These are phyloP conservation scores for Zaprionus tsacasi DNA, from an alignment of 1,140 invertebrate species.

Conservation along the genomic window DNA sequence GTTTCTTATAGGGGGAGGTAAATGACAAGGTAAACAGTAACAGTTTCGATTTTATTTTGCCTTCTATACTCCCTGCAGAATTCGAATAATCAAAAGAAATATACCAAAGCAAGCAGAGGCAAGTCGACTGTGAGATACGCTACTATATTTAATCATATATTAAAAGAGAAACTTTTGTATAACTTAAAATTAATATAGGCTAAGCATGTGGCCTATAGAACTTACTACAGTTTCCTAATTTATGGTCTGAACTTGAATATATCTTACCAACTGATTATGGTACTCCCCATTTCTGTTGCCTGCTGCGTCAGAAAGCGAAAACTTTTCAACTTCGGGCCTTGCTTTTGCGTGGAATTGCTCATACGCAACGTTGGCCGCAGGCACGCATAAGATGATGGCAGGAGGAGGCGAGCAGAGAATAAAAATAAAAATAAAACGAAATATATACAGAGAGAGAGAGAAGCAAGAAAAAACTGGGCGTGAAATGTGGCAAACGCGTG, in stretches of 20 bases:
- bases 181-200: not conserved
- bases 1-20: not conserved
- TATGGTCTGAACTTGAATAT: too few relatives aligned
- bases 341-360: conserved; percentile 57
- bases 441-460: not conserved
- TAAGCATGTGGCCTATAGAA: not conserved
- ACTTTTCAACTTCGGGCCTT: conserved; percentile 30
- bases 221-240: too few relatives aligned
- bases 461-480: conserved; percentile 24
- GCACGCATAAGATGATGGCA: not conserved
- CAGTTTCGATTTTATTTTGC: conserved; percentile 56
- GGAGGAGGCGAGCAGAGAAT: not conserved
- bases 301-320: not conserved
- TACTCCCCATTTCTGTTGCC: not conserved
- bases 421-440: conserved; percentile 20
- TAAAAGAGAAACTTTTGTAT: not conserved
- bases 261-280: not conserved
- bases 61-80: conserved; percentile 32
- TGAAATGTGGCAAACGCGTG: conserved; percentile 22
- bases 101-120: not conserved
- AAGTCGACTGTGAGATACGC: not conserved
- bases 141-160: not conserved
- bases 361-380: conserved; percentile 58
- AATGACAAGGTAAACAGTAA: conserved; percentile 63
- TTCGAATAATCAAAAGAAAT: conserved; percentile 27